phyloP scores from a whole-genome alignment of 2,113 vertebrate genomes.

The Pardalotus punctatus region DNA sequence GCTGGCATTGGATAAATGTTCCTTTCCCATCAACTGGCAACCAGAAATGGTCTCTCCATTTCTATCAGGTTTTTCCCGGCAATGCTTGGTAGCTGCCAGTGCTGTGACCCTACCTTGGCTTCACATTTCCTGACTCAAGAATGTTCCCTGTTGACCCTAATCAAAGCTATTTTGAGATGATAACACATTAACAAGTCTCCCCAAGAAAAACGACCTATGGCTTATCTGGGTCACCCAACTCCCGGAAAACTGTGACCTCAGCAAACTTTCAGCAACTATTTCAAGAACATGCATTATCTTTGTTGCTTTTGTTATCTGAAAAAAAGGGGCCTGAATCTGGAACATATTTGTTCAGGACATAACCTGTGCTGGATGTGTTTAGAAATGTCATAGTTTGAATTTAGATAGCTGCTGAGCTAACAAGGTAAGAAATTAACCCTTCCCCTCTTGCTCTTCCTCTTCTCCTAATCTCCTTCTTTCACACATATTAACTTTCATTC shows the following conservation, averaged over 20 bases:
- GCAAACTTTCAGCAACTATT: conserved; percentile 65
- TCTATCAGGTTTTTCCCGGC: conserved; percentile 49
- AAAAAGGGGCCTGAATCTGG: conserved; percentile 43
- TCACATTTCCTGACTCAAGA: conserved; percentile 34
- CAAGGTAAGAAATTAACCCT: conserved; percentile 10
- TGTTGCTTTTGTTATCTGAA: conserved; percentile 53
- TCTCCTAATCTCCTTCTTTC: neutral
- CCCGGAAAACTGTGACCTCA: conserved; percentile 65
- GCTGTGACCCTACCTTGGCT: conserved; percentile 17
- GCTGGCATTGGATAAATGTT: conserved; percentile 24
- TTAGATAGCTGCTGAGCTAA: conserved; percentile 13
- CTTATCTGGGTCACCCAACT: conserved; percentile 60
- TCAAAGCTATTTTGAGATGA: conserved; percentile 61
- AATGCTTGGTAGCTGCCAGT: conserved; percentile 15
- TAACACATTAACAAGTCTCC: conserved; percentile 50
- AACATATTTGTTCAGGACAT: conserved; percentile 61
- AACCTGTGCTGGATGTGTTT: conserved; percentile 40
- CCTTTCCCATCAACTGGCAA: conserved; percentile 29
- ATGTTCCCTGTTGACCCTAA: conserved; percentile 48
- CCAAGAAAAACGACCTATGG: conserved; percentile 49
- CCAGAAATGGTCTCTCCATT: conserved; percentile 26
- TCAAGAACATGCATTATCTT: conserved; percentile 63
- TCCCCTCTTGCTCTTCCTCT: neutral
- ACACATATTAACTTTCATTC: neutral
- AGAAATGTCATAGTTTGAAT: conserved; percentile 50